phyloP scores from a whole-genome alignment of 1,140 invertebrate genomes.

The Eupristina koningsbergeri region DNA sequence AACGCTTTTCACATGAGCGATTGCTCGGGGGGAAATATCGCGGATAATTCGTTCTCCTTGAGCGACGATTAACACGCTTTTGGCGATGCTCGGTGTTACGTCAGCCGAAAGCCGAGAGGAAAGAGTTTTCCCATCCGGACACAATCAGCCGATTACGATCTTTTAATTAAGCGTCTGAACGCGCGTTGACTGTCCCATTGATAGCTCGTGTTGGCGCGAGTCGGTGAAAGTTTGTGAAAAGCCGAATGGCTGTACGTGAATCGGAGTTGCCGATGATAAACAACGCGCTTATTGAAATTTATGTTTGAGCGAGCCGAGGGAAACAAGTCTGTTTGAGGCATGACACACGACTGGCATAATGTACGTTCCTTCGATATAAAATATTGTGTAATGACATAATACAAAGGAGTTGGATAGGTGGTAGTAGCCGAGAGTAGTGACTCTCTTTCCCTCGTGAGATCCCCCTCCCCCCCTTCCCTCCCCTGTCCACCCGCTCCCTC shows the following conservation, averaged over 20 bases:
- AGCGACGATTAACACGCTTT: slow-evolving; percentile 33
- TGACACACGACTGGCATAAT: slow-evolving; percentile 48
- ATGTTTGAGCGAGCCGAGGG: slow-evolving; percentile 29
- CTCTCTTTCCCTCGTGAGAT: neutral
- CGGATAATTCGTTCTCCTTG: neutral
- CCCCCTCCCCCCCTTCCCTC: too few species aligned
- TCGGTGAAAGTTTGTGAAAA: slow-evolving; percentile 46
- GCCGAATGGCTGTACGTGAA: neutral
- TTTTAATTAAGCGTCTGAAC: slow-evolving; percentile 47
- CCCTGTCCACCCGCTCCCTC: neutral
- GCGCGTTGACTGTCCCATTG: slow-evolving; percentile 19
- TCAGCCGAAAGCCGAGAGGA: slow-evolving; percentile 9
- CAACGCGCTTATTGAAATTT: slow-evolving; percentile 50
- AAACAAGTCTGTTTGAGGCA: slow-evolving; percentile 49
- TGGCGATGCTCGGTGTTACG: neutral
- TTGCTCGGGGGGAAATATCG: neutral
- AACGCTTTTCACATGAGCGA: neutral
- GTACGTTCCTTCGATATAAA: slow-evolving; percentile 45
- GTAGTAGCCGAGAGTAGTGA: neutral
- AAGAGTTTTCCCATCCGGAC: neutral
- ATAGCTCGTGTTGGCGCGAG: neutral
- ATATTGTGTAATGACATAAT: slow-evolving; percentile 54
- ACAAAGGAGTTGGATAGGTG: slow-evolving; percentile 45
- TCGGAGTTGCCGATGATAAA: slow-evolving; percentile 38
- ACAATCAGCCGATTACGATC: slow-evolving; percentile 42